A percentile compares a stretch with the other conserved stretches of the same genome.
Conservation (phyloP, 1,140 invertebrate species). For the Odontomachus brunneus region DNA sequence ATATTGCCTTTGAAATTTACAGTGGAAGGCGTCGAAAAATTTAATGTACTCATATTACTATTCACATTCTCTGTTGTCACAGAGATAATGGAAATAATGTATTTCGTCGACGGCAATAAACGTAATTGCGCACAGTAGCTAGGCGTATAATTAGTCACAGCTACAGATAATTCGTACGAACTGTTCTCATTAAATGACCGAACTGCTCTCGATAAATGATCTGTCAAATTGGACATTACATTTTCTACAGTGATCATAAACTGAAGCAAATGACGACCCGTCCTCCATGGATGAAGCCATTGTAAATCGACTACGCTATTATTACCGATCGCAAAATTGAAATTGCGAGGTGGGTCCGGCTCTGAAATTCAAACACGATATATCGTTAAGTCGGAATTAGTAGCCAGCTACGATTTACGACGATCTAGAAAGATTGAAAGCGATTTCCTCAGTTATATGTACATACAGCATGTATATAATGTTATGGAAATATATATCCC, state of each 20-base stretch:
- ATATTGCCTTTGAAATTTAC: constrained; percentile 51
- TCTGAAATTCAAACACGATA: constrained; percentile 9
- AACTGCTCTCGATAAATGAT: too few relatives aligned
- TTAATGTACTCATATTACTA: rapidly evolving
- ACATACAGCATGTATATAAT: too few relatives aligned
- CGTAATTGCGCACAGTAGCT: constrained; percentile 49
- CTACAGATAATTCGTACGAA: background rate
- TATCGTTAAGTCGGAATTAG: too few relatives aligned
- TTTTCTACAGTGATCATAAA: constrained; percentile 48
- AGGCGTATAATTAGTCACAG: constrained; percentile 25
- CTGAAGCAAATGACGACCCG: constrained; percentile 35
- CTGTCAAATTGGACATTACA: constrained; percentile 48
- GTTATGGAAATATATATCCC: too few relatives aligned
- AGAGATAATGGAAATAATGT: constrained; percentile 57
- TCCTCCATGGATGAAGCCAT: constrained; percentile 71
- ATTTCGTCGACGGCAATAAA: constrained; percentile 65
- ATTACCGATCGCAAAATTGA: background rate
- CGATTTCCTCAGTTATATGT: too few relatives aligned
- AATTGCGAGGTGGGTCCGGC: constrained; percentile 40
- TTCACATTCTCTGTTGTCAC: constrained; percentile 45
- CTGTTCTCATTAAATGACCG: background rate
- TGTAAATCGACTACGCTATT: constrained; percentile 47
- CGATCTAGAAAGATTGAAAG: too few relatives aligned
- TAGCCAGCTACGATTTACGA: too few relatives aligned
- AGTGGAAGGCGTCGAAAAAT: constrained; percentile 24